These are phyloP conservation scores for Chloropsis cyanopogon DNA, from an alignment of 2,113 vertebrate species.

Conservation along the genomic window DNA sequence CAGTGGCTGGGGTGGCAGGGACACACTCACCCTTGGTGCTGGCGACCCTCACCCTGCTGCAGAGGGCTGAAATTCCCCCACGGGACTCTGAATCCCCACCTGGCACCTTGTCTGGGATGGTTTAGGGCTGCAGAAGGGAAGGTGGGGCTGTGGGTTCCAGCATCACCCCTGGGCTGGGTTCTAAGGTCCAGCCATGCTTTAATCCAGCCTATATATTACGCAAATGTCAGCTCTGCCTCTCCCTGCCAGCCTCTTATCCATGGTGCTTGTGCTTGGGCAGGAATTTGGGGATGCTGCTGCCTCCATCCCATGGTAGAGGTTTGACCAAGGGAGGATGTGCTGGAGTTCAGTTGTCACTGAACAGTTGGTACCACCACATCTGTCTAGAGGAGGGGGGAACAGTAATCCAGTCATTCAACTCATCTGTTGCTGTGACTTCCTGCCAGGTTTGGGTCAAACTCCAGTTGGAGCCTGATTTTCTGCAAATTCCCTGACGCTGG, in stretches of 20 bases:
- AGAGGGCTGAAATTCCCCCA: neutral
- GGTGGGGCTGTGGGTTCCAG: neutral
- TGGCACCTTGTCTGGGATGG: neutral
- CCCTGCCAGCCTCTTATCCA: neutral
- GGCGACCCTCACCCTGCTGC: rapidly evolving
- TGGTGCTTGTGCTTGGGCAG: neutral
- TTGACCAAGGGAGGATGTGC: rapidly evolving
- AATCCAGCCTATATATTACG: neutral
- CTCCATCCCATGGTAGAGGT: neutral
- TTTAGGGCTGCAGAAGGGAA: neutral
- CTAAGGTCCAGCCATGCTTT: neutral
- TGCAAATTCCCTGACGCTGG: neutral
- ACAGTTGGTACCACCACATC: neutral
- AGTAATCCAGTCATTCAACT: neutral
- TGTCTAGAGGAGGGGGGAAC: neutral
- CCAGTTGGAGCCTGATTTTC: neutral
- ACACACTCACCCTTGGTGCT: neutral
- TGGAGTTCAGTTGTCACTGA: neutral
- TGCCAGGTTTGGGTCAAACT: neutral
- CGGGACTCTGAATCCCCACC: neutral
- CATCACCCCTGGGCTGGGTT: neutral
- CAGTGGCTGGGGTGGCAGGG: neutral
- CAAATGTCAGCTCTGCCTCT: neutral
- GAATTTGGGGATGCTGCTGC: neutral
- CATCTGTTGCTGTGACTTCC: neutral